Percentiles rank a stretch among this genome's conserved stretches.
phyloP scores from a whole-genome alignment of 2,797 vertebrate genomes.

The Mus caroli region DNA sequence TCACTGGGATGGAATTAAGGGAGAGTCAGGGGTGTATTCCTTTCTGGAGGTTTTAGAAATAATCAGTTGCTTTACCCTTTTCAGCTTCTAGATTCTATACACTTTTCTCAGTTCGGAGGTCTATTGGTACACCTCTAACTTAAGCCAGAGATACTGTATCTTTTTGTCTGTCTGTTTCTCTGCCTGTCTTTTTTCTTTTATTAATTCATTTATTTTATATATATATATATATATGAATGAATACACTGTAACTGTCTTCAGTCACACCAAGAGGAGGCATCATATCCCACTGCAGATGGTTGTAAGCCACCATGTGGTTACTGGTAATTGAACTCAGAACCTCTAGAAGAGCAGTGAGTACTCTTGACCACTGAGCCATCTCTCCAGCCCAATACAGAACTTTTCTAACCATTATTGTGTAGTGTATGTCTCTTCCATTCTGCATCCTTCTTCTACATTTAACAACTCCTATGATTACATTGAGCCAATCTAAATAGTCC shows the following conservation, averaged over 20 bases:
- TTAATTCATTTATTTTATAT: too few species aligned
- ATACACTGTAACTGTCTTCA: background rate
- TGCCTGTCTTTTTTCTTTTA: background rate
- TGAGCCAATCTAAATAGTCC: background rate
- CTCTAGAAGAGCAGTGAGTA: background rate
- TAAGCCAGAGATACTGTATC: background rate
- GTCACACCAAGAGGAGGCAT: background rate
- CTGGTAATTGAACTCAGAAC: background rate
- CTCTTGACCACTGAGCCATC: background rate
- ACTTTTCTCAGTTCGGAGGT: background rate
- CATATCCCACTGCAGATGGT: background rate
- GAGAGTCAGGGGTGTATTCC: rapidly evolving
- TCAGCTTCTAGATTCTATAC: background rate
- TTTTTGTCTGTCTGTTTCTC: background rate
- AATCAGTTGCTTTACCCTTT: background rate
- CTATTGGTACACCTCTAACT: background rate
- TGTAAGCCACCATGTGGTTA: background rate
- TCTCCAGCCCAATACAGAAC: background rate
- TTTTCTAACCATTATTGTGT: background rate
- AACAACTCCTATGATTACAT: background rate
- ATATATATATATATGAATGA: background rate
- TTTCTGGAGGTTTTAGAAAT: background rate
- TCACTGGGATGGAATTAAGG: background rate
- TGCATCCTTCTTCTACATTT: background rate
- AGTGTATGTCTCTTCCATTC: background rate